phyloP scores from a whole-genome alignment of 2,888 invertebrate genomes.

The Parapristionchus giblindavisi region DNA sequence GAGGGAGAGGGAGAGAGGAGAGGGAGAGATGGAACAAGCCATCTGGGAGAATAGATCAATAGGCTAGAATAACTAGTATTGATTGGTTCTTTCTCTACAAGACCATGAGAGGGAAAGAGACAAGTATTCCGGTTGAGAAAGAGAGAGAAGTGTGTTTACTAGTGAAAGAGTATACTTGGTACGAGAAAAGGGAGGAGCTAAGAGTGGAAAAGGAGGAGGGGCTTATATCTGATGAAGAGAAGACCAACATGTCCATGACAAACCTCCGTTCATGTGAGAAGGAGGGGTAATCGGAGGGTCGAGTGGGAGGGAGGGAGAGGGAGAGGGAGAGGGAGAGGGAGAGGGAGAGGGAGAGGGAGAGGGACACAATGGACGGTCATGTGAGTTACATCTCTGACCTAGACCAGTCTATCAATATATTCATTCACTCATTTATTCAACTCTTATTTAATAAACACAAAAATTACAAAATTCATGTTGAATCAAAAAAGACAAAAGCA shows the following conservation, averaged over 20 bases:
- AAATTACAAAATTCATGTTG: too few relatives aligned
- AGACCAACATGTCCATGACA: slow-evolving; percentile 14
- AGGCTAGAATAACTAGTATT: slow-evolving; percentile 10
- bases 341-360: background rate
- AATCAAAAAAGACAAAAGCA: background rate
- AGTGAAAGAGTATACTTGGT: slow-evolving; percentile 8
- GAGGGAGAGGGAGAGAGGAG: background rate
- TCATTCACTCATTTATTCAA: slow-evolving; percentile 18
- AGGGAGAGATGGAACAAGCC: slow-evolving; percentile 3
- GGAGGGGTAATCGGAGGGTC: background rate
- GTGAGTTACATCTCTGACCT: slow-evolving; percentile 12
- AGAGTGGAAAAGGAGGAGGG: slow-evolving; percentile 16
- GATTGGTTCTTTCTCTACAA: slow-evolving; percentile 13
- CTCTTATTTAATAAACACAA: too few relatives aligned
- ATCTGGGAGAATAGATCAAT: background rate
- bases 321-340: background rate
- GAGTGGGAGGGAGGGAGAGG: background rate
- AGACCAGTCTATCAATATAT: background rate
- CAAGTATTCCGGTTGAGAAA: background rate
- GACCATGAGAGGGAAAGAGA: background rate
- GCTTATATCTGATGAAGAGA: background rate
- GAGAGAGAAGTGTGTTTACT: slow-evolving; percentile 5
- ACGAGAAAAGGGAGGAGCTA: too few relatives aligned
- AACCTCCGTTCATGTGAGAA: background rate
- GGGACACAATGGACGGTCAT: slow-evolving; percentile 7